A percentile compares a stretch with the other conserved stretches of the same genome.
Evolutionary conservation across 2,797 vertebrate species (phyloP).

Genomic region (Tympanoctomys barrerae): DNA sequence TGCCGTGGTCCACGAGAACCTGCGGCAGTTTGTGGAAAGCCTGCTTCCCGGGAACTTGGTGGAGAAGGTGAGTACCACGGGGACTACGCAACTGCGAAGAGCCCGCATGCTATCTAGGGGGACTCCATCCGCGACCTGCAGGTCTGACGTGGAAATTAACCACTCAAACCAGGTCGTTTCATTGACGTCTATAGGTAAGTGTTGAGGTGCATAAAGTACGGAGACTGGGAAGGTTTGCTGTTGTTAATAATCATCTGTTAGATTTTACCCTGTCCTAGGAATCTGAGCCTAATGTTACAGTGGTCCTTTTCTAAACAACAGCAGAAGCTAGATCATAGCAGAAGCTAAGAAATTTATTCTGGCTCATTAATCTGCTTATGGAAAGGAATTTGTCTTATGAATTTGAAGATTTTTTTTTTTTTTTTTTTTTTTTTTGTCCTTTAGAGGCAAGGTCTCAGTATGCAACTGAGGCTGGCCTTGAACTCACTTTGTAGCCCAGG

Average conservation of each 20-base stretch:
- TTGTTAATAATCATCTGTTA: background rate
- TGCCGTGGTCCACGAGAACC: constrained; percentile 93
- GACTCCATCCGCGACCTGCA: background rate
- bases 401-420: background rate
- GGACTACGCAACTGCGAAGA: background rate
- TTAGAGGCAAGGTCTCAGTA: no score
- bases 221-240: background rate
- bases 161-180: background rate
- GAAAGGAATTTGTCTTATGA: background rate
- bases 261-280: background rate
- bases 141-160: no score
- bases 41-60: constrained; percentile 96
- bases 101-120: background rate
- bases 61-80: constrained; percentile 93
- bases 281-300: background rate
- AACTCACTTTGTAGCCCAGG: no score
- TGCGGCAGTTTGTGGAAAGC: constrained; percentile 96
- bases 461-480: no score
- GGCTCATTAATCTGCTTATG: background rate
- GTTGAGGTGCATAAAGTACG: background rate
- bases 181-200: background rate
- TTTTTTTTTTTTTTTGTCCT: no score
- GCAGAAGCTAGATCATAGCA: background rate
- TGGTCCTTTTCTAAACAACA: background rate
- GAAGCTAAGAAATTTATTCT: background rate